Conservation (phyloP, 2,888 invertebrate genomes). For the Agrotis clavis region DNA sequence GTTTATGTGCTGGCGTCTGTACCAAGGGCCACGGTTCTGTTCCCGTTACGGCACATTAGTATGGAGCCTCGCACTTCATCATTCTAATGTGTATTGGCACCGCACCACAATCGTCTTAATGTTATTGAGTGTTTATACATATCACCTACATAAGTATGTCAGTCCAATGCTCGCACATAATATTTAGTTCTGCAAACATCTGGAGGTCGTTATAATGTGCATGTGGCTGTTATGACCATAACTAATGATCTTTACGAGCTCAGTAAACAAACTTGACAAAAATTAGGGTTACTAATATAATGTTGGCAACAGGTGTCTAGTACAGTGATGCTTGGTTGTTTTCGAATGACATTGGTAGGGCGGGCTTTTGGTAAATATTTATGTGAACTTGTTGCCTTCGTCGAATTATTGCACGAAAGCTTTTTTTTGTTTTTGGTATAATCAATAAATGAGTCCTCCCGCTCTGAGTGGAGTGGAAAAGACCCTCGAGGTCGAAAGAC, state of each 20-base stretch:
- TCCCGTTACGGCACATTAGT: conserved; percentile 38
- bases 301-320: conserved; percentile 50
- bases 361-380: neutral
- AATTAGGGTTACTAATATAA: conserved; percentile 58
- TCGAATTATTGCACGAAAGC: too few species aligned
- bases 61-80: conserved; percentile 24
- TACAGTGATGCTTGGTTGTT: neutral
- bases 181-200: conserved; percentile 46
- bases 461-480: too few species aligned
- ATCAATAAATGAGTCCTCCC: too few species aligned
- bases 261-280: conserved; percentile 45
- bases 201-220: conserved; percentile 30
- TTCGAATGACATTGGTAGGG: neutral
- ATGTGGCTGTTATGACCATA: conserved; percentile 26
- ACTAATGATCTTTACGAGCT: conserved; percentile 31
- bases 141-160: conserved; percentile 26
- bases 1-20: too few species aligned
- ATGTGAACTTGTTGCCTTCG: neutral
- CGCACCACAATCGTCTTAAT: conserved; percentile 20
- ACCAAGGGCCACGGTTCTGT: neutral
- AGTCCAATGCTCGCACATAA: conserved; percentile 28
- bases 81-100: conserved; percentile 44
- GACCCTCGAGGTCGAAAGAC: too few species aligned
- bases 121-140: conserved; percentile 25
- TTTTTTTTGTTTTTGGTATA: too few species aligned